These are phyloP conservation scores for Antennarius striatus DNA, from an alignment of 2,113 vertebrate species.

Conservation along the genomic window DNA sequence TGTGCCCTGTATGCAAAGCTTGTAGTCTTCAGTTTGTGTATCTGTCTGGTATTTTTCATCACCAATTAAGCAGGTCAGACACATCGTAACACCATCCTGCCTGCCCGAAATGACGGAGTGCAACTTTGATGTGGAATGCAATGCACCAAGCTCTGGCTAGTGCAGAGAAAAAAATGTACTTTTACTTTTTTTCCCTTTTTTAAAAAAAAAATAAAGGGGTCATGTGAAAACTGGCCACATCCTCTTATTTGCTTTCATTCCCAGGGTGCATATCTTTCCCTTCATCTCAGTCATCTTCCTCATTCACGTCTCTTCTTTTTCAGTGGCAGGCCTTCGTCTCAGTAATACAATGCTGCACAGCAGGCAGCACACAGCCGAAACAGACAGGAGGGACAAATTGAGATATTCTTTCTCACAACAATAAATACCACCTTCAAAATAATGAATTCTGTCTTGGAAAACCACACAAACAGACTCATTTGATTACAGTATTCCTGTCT, in stretches of 20 bases:
- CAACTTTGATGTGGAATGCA: conserved; percentile 41
- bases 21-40: too few species aligned
- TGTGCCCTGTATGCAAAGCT: too few species aligned
- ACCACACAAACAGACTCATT: conserved; percentile 54
- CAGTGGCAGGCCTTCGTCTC: conserved; percentile 45
- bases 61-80: too few species aligned
- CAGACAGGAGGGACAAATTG: conserved; percentile 44
- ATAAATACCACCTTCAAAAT: conserved; percentile 45
- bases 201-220: conserved; percentile 58
- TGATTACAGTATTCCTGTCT: conserved; percentile 37
- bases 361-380: conserved; percentile 48
- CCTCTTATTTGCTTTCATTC: conserved; percentile 64
- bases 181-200: conserved; percentile 7
- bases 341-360: conserved; percentile 40
- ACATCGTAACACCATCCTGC: conserved; percentile 6
- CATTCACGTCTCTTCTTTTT: conserved; percentile 43
- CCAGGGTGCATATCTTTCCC: conserved; percentile 56
- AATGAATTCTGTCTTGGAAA: conserved; percentile 51
- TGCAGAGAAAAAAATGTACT: conserved; percentile 7
- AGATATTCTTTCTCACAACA: conserved; percentile 46
- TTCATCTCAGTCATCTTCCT: conserved; percentile 44
- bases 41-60: too few species aligned
- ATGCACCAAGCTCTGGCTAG: conserved; percentile 35
- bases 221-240: conserved; percentile 70
- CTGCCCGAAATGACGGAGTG: conserved; percentile 37